Base-by-base conservation (phyloP, 2,797 vertebrate species). In the Propithecus deckenii region DNA sequence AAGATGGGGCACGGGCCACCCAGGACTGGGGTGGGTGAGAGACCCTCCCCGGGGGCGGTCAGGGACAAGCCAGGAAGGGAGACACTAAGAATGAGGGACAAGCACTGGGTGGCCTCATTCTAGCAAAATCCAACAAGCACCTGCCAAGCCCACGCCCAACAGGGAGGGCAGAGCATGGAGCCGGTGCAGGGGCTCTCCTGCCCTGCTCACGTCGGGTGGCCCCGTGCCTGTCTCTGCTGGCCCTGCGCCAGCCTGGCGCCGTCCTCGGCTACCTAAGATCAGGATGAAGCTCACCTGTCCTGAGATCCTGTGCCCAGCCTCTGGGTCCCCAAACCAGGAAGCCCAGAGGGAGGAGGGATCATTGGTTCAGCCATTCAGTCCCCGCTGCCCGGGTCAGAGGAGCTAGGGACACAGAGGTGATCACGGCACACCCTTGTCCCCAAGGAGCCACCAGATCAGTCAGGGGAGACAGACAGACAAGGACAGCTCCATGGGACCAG, bases 221-320 rank as follows among this genome's bases (percentile, higher is more conserved):
- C n/a, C 46, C 22, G 4, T 11, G 46, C 81, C 20, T 43, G 46
- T 69, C 59, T 71, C 38, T 4, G 38, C n/a, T 46, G 50, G 61
- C 48, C 15, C 59, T 20, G 59, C 32, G 12, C 41, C 41, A n/a
- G 52, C 22, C 50, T 7, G 1, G n/a, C 2, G 2, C 59, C 0
- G 1, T 22, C 50, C 25, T 65, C 0, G 0, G 71, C 71, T 13
- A 38, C 61, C 22, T n/a, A 4, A 38, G 41, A 59, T 41, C 8
- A 48, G 86, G 69, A 25, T 5, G 48, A 38, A 38, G 20, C 32
- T 55, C 69, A 74, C 10, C 7, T 13, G 10, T 32, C 76, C 59
- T 10, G n/a, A 76, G 61, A 50, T n/a, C 41, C 69, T 14, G 25
- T 5, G 14, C 52, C 22, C 20, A 2, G 61, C n/a, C 15, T 23